Evolutionary conservation across 2,888 invertebrate genomes (phyloP), one percentile per base, ranked within the genome.

Genomic region (Leptothorax acervorum): DNA sequence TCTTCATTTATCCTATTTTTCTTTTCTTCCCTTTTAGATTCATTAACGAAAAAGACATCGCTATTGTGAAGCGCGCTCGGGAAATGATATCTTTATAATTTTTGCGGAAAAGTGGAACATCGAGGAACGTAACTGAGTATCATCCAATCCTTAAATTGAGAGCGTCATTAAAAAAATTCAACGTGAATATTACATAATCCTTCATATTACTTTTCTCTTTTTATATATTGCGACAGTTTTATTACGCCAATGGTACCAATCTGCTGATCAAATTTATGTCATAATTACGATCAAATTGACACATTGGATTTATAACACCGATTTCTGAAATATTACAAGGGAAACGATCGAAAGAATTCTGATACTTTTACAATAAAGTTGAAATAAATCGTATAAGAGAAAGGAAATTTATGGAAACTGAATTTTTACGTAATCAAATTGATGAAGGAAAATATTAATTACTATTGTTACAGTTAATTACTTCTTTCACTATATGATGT

Each of bases 131-230:
- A 71, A 73, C 73, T 73, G 73, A 51, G 62, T 71, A 79, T 79
- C 71, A 79, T 71, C 48, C 71, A 11, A 71, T 71, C 3, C 28
- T 79, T 51, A 79, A 79, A 79, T 79, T 71, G 60, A 73, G 12
- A 39, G 51, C 71, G 12, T 39, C 71, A 79, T 60, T 79, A 60
- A 70, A 79, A 78, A 53, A 73, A 79, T 79, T 60, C 48, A 71
- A 39, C 48, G 28, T 48, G 12, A 23, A 51, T 73, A 60, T 76
- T 73, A 57, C 4, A 18, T 11, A n/a, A 68, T 39, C 31, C 31
- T 31, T 57, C 53, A 71, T 48, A 79, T 79, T 79, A 35, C 35
- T 79, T 48, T 71, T 28, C 35, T 55, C 12, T 5, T 62, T 73
- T 48, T 73, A 51, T 73, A 51, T 3, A 78, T 55, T 5, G 31